Evolutionary conservation across 2,888 invertebrate genomes (phyloP), one percentile per base, ranked within the genome.

Genomic region (Campopleginae sp.): DNA sequence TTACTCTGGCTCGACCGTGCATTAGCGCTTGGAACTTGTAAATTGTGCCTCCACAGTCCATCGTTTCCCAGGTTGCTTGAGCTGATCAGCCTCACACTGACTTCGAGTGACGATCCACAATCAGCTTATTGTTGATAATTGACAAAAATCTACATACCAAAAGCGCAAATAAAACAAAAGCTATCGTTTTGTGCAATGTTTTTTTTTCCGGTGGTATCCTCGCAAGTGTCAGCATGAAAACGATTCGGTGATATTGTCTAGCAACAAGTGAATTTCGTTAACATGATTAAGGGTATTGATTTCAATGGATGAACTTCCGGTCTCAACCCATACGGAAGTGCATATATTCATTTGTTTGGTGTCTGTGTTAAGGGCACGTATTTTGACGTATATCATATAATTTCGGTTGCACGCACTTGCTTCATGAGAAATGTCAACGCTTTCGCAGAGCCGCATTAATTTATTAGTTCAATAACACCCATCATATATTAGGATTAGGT

Each of bases 371-470:
- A 14, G 54, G 5, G 14, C 58, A 58, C 58, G 58, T 58, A 58
- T 58, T 27, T 27, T 6, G 58, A 65, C 38, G 19, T 12, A 65
- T 38, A 65, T 38, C 63, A 65, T 65, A 65, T 38, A n/a, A 65
- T 65, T 65, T 38, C 10, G 38, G 31, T 65, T 19, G 38, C 38
- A 38, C 33, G n/a, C 63, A 65, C 33, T 33, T 17, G 38, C 63
- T 65, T 38, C 38, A 65, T 33, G 63, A n/a, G n/a, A 38, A 65
- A 65, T 38, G 63, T 65, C 63, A 65, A 65, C 63, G 38, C 33
- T 65, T 65, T 65, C 8, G n/a, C 38, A 33, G 1, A 38, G 33
- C 63, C 8, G 38, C 33, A 65, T 65, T 65, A 65, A 65, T 65
- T 33, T n/a, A 65, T 65, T 27, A 65, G 58, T 58, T 27, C 58